These are phyloP conservation scores for Onychostruthus taczanowskii DNA, from an alignment of 2,113 vertebrate genomes.

Conservation along the genomic window DNA sequence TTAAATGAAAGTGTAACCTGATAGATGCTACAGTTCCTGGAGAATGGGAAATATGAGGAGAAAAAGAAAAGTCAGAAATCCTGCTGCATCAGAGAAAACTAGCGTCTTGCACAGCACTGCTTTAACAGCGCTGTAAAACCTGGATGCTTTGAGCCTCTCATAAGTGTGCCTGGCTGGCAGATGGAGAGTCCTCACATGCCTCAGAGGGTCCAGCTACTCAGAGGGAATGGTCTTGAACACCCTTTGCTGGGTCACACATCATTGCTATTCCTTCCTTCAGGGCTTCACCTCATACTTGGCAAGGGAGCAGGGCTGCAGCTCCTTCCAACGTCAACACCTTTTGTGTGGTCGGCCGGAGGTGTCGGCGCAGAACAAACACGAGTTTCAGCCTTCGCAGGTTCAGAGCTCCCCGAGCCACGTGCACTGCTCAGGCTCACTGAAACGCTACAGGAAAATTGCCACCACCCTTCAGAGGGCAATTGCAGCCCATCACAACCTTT, in stretches of 20 bases:
- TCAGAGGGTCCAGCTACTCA: neutral
- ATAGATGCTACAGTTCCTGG: neutral
- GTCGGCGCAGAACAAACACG: neutral
- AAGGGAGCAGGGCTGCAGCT: neutral
- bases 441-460: neutral
- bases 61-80: neutral
- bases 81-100: neutral
- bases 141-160: neutral
- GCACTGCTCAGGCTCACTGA: neutral
- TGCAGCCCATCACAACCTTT: neutral
- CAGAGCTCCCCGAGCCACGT: neutral
- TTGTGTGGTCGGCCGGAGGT: neutral
- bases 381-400: neutral
- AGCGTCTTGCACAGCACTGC: neutral
- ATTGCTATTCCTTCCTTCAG: neutral
- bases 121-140: neutral
- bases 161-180: neutral
- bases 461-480: neutral
- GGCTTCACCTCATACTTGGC: neutral
- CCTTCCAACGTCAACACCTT: conserved; percentile 16
- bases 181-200: neutral
- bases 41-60: neutral
- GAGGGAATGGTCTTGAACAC: neutral
- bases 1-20: neutral
- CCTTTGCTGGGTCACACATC: neutral